These are phyloP conservation scores for Podilymbus podiceps DNA, from an alignment of 2,113 vertebrate genomes.

Conservation along the genomic window DNA sequence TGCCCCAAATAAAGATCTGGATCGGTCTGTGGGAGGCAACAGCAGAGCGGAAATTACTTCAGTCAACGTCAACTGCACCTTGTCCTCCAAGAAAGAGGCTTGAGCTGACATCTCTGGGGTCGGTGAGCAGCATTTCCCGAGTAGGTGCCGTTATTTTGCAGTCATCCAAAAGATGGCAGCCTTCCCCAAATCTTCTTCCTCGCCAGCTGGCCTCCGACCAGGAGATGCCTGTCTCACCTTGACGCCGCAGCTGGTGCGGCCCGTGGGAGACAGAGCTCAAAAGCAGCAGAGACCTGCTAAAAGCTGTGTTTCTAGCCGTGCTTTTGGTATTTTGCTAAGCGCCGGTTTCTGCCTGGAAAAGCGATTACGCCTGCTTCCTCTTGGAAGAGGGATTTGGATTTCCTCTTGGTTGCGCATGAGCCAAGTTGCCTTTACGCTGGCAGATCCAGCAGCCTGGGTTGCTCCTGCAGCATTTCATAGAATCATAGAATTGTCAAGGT, in stretches of 20 bases:
- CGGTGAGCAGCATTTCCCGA: neutral
- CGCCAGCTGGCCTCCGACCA: neutral
- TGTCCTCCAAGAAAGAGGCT: neutral
- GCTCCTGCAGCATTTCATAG: neutral
- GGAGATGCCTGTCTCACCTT: neutral
- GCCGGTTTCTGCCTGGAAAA: neutral
- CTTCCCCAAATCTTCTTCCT: constrained; percentile 34
- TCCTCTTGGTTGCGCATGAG: neutral
- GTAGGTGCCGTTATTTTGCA: constrained; percentile 2
- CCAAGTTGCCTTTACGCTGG: neutral
- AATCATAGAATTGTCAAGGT: too few relatives aligned
- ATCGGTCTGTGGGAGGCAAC: neutral
- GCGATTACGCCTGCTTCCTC: neutral
- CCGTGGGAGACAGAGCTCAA: neutral
- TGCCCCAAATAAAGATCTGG: neutral
- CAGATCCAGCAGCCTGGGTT: neutral
- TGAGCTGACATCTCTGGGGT: neutral
- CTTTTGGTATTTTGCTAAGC: neutral
- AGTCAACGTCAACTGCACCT: accelerated
- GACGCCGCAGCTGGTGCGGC: neutral
- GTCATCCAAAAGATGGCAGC: constrained; percentile 62
- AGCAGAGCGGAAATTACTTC: neutral
- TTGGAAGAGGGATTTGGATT: neutral
- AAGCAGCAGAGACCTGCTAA: neutral
- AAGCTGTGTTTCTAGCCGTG: accelerated